Evolutionary conservation across 2,888 invertebrate species (phyloP).

Genomic region (Sympetrum striolatum): DNA sequence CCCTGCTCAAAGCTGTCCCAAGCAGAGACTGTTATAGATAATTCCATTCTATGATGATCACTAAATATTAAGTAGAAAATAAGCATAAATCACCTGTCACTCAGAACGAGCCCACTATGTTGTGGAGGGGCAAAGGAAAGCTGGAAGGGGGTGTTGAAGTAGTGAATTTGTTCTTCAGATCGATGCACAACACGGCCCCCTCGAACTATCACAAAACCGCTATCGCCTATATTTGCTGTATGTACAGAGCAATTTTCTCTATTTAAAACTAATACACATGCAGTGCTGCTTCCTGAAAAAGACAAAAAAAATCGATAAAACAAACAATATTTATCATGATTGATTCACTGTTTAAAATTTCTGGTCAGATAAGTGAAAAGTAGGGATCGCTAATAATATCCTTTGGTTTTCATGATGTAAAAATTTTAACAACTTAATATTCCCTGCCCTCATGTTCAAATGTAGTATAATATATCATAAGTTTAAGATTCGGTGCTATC

Average conservation of each 20-base stretch:
- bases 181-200: slow-evolving; percentile 87
- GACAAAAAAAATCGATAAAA: slow-evolving; percentile 42
- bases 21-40: too few species aligned
- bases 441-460: too few species aligned
- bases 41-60: too few species aligned
- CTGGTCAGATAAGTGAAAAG: too few species aligned
- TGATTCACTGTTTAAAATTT: too few species aligned
- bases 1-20: too few species aligned
- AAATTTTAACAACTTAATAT: too few species aligned
- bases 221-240: slow-evolving; percentile 98
- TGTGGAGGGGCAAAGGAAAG: slow-evolving; percentile 92
- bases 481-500: too few species aligned
- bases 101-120: slow-evolving; percentile 83
- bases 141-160: slow-evolving; percentile 99
- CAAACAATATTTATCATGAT: too few species aligned
- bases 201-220: slow-evolving; percentile 93
- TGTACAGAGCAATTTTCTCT: slow-evolving; percentile 88
- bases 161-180: slow-evolving; percentile 97
- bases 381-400: too few species aligned
- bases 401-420: too few species aligned
- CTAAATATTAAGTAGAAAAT: background rate
- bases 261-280: slow-evolving; percentile 93
- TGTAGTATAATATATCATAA: too few species aligned
- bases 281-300: slow-evolving; percentile 90
- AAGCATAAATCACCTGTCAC: slow-evolving; percentile 75